A percentile compares a stretch with the other conserved stretches of the same genome.
Conservation (phyloP, 2,113 vertebrate species). For the Haemorhous mexicanus region DNA sequence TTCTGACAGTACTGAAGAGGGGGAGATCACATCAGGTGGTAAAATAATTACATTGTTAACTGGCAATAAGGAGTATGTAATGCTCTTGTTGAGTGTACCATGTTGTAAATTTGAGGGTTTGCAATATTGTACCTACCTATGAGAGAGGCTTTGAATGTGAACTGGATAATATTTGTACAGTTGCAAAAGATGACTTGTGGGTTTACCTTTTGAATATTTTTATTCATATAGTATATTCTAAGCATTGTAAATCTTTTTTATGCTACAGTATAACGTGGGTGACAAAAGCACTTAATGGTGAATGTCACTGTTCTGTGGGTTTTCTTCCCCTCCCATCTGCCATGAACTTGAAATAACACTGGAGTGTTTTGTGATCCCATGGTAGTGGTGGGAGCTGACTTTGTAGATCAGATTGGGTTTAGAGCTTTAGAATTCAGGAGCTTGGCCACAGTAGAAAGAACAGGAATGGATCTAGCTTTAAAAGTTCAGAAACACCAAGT, state of each 20-base stretch:
- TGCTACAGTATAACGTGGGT: neutral
- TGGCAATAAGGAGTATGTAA: neutral
- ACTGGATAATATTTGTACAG: neutral
- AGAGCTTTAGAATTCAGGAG: neutral
- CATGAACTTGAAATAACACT: neutral
- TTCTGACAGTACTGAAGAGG: conserved; percentile 92
- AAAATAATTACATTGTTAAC: neutral
- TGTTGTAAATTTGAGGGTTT: neutral
- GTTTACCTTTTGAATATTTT: neutral
- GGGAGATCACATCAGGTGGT: conserved; percentile 89
- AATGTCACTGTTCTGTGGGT: fast-evolving
- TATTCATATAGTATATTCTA: neutral
- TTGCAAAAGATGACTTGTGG: neutral
- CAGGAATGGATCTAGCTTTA: neutral
- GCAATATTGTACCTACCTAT: neutral
- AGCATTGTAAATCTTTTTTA: neutral
- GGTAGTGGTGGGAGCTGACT: neutral
- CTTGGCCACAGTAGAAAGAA: neutral
- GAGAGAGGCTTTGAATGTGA: neutral
- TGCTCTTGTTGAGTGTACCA: fast-evolving
- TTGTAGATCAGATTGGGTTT: neutral
- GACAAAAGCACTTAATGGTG: neutral
- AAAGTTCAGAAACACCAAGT: neutral
- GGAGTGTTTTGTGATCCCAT: neutral
- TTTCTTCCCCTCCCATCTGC: neutral